A percentile compares a stretch with the other conserved stretches of the same genome.
Conservation (phyloP, 1,140 invertebrate species). For the honey bee (Apis mellifera) region Amel_HAv3.1 CM009943.2:447001-447500, state of each 20-base stretch:
- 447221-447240: not conserved
- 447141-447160: no score
- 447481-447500: no score
- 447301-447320: conserved; percentile 22
- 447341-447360: no score
- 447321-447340: conserved; percentile 15
- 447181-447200: not conserved
- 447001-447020: no score
- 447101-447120: no score
- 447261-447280: conserved; percentile 15
- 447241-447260: not conserved
- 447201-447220: not conserved
- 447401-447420: conserved; percentile 12
- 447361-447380: conserved; percentile 22
- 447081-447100: no score
- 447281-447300: conserved; percentile 31
- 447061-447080: no score
- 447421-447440: not conserved
- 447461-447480: not conserved
- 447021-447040: no score
- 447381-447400: not conserved
- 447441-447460: not conserved
- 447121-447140: no score
- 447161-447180: not conserved
- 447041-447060: no score